Conservation (phyloP, 2,113 vertebrate genomes). For the Notothenia rossii region DNA sequence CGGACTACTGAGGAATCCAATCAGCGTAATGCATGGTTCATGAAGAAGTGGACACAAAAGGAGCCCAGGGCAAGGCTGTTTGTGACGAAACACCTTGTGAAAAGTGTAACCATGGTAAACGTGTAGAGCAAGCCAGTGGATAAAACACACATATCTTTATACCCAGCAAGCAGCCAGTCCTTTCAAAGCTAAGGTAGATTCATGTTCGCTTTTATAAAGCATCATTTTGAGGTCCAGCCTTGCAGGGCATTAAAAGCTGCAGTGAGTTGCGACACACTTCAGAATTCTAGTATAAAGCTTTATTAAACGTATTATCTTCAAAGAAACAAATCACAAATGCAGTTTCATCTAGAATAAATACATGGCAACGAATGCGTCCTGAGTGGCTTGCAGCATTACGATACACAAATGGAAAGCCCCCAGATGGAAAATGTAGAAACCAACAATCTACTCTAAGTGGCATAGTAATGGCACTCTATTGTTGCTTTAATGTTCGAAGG, state of each 20-base stretch:
- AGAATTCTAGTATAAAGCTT: too few species aligned
- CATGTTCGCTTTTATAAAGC: background rate
- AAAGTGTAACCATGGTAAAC: conserved; percentile 42
- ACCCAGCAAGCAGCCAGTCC: background rate
- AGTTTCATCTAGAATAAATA: too few species aligned
- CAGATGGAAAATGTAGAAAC: too few species aligned
- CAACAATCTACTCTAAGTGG: too few species aligned
- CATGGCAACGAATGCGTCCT: too few species aligned
- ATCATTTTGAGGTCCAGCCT: too few species aligned
- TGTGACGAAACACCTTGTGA: background rate
- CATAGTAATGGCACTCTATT: background rate
- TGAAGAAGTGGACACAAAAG: background rate
- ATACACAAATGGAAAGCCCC: background rate
- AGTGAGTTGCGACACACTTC: too few species aligned
- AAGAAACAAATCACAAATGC: too few species aligned
- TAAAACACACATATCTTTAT: background rate
- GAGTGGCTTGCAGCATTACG: too few species aligned
- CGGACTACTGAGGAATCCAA: background rate
- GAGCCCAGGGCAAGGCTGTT: background rate
- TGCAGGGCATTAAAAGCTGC: too few species aligned
- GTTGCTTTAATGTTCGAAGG: background rate
- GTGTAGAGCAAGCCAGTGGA: background rate
- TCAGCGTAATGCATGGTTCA: background rate
- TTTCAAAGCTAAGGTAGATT: background rate
- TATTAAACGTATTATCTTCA: too few species aligned